Evolutionary conservation across 2,888 invertebrate genomes (phyloP).

Genomic region (Ceramica pisi): DNA sequence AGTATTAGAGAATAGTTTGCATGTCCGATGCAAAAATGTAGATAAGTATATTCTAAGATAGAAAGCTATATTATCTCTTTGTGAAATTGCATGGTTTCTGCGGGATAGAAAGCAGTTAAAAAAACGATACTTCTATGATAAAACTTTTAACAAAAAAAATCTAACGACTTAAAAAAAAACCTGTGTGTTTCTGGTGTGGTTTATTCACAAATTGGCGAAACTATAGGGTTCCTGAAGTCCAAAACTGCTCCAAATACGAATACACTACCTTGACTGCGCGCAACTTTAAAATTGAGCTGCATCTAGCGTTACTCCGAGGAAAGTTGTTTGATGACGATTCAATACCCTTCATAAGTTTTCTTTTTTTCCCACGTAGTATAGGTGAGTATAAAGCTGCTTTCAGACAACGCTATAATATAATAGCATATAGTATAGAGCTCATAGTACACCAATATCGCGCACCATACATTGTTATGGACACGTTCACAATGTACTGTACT

Average conservation of each 20-base stretch:
- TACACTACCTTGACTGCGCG: neutral
- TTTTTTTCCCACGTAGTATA: slow-evolving; percentile 18
- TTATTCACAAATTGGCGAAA: no score
- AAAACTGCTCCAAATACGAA: neutral
- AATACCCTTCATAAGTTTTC: slow-evolving; percentile 8
- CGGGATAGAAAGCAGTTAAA: neutral
- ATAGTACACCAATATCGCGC: no score
- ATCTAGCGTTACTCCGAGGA: neutral
- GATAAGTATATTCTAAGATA: neutral
- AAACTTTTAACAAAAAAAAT: no score
- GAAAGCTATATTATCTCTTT: neutral
- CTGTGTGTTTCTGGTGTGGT: no score
- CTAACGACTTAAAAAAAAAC: no score
- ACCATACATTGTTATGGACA: no score
- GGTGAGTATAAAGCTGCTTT: slow-evolving; percentile 32
- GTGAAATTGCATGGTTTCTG: neutral
- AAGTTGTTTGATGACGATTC: slow-evolving; percentile 13
- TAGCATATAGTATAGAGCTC: no score
- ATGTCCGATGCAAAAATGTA: neutral
- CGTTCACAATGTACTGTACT: no score
- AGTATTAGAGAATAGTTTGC: slow-evolving; percentile 22
- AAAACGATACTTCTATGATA: no score
- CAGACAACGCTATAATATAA: no score
- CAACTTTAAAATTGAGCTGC: no score
- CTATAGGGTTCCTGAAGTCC: no score